phyloP scores from a whole-genome alignment of 2,797 vertebrate genomes.

The Urosaurus nigricauda region DNA sequence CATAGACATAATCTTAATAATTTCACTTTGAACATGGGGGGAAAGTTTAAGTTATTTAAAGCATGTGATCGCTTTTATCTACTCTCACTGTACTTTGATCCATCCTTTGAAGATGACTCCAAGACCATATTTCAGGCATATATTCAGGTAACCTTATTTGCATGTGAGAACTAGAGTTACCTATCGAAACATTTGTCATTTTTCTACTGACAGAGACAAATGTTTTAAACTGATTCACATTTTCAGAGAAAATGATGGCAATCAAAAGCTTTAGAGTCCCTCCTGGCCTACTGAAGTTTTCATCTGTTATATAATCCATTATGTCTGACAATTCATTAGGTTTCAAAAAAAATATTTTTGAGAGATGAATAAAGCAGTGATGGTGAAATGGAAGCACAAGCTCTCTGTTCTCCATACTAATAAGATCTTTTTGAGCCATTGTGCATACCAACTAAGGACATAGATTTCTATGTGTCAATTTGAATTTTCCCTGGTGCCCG shows the following conservation, averaged over 20 bases:
- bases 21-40: conserved; percentile 67
- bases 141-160: conserved; percentile 61
- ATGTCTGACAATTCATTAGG: conserved; percentile 42
- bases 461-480: conserved; percentile 5
- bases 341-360: conserved; percentile 49
- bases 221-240: conserved; percentile 54
- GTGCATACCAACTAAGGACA: conserved; percentile 29
- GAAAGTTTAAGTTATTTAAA: conserved; percentile 60
- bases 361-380: conserved; percentile 34
- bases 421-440: conserved; percentile 26
- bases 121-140: conserved; percentile 61
- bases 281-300: conserved; percentile 5
- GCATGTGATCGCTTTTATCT: conserved; percentile 61
- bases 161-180: conserved; percentile 47
- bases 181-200: conserved; percentile 45
- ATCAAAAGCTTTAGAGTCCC: conserved; percentile 7
- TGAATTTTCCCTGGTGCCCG: background rate
- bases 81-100: conserved; percentile 65
- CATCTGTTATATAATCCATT: conserved; percentile 37
- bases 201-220: conserved; percentile 40
- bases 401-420: conserved; percentile 22
- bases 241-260: conserved; percentile 51
- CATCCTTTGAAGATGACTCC: conserved; percentile 71
- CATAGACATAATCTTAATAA: conserved; percentile 56
- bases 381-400: background rate